Evolutionary conservation across 2,888 invertebrate genomes (phyloP).

Genomic region (Anthrax anthrax): DNA sequence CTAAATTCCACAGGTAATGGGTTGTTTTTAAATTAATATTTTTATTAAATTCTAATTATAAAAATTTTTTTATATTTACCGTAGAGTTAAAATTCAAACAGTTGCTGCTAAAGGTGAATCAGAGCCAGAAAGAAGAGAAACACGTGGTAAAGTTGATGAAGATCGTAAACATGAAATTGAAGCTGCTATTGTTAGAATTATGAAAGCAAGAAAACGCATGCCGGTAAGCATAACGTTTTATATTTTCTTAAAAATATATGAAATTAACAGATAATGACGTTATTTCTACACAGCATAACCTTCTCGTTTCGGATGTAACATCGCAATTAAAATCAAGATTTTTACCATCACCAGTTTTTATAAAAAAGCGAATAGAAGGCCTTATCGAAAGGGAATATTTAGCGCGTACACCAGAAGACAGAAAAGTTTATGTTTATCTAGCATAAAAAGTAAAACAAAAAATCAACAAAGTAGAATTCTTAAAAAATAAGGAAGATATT

Average conservation of each 20-base stretch:
- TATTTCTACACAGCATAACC: conserved; percentile 56
- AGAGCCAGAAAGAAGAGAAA: conserved; percentile 97
- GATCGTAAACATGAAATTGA: conserved; percentile 99
- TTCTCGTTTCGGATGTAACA: conserved; percentile 92
- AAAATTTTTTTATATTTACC: conserved; percentile 4
- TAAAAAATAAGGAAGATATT: no score
- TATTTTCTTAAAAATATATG: no score
- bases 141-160: conserved; percentile 94
- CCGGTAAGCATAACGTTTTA: conserved; percentile 41
- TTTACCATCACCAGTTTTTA: conserved; percentile 93
- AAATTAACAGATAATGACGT: no score
- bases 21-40: conserved; percentile 10
- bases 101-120: conserved; percentile 94
- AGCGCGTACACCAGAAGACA: conserved; percentile 92
- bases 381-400: conserved; percentile 98
- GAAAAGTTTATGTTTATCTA: conserved; percentile 91
- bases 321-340: conserved; percentile 94
- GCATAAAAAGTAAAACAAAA: conserved; percentile 53
- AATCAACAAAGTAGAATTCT: no score
- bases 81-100: conserved; percentile 82
- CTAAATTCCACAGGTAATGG: conserved; percentile 92
- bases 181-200: conserved; percentile 92
- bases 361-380: conserved; percentile 98
- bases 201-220: conserved; percentile 96
- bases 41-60: background rate